Percentiles rank a stretch among this genome's conserved stretches.
These are phyloP conservation scores for Peromyscus polionotus DNA, from an alignment of 2,113 vertebrate genomes.

Conservation along the genomic window DNA sequence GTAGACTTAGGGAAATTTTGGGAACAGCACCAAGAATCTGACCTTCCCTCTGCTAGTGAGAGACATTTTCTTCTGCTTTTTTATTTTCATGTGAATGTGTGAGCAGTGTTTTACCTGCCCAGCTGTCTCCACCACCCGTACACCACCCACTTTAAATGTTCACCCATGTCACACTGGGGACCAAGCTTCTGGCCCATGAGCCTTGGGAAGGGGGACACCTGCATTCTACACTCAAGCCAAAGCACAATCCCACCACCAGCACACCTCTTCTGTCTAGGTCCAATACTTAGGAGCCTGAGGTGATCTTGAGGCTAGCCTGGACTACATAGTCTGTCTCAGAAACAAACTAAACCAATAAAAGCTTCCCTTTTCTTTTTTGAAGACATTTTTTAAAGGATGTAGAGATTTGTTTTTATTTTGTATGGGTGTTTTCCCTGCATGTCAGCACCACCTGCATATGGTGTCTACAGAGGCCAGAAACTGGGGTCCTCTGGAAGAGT, in stretches of 20 bases:
- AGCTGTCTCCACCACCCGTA: neutral
- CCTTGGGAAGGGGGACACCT: neutral
- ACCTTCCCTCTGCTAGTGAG: neutral
- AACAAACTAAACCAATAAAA: neutral
- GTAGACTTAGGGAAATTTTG: neutral
- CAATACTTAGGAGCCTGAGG: neutral
- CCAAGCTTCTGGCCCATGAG: neutral
- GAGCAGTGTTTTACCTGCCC: neutral
- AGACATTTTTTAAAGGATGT: neutral
- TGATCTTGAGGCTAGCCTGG: neutral
- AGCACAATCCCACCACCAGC: neutral
- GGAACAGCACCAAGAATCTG: neutral
- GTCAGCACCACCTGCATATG: neutral
- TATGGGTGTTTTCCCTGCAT: neutral
- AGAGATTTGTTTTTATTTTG: neutral
- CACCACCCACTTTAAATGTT: neutral
- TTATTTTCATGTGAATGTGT: neutral
- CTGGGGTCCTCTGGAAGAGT: neutral
- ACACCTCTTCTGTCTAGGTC: neutral
- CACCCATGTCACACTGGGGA: neutral
- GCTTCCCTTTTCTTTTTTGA: neutral
- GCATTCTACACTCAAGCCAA: neutral
- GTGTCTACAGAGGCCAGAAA: neutral
- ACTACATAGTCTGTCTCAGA: neutral
- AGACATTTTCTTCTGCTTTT: neutral